phyloP scores from a whole-genome alignment of 2,888 invertebrate species.

The Amphipyra tragopoginis region DNA sequence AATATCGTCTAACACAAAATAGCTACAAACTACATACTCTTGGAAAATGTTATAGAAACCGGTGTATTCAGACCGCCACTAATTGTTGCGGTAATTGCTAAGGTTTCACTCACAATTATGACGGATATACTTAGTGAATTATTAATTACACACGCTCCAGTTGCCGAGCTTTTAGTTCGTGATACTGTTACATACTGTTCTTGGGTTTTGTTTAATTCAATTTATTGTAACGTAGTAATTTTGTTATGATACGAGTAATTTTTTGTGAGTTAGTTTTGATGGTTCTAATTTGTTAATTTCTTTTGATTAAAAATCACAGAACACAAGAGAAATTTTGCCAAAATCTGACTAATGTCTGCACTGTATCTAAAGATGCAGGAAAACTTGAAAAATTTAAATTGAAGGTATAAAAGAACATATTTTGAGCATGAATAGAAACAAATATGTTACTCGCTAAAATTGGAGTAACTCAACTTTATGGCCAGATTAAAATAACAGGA shows the following conservation, averaged over 20 bases:
- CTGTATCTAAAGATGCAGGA: too few species aligned
- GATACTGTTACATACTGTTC: constrained; percentile 63
- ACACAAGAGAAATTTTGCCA: too few species aligned
- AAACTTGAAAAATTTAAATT: too few species aligned
- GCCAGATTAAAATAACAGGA: constrained; percentile 7
- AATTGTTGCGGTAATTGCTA: constrained; percentile 85
- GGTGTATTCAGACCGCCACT: constrained; percentile 85
- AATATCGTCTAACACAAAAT: constrained; percentile 27
- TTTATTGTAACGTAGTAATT: constrained; percentile 46
- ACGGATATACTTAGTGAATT: constrained; percentile 85
- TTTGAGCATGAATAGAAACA: too few species aligned
- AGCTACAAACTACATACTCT: constrained; percentile 23
- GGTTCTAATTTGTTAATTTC: neutral
- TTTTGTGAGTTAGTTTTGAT: neutral
- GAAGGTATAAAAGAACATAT: too few species aligned
- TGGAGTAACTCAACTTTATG: neutral
- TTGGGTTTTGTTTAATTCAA: constrained; percentile 50
- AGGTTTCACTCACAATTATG: constrained; percentile 88
- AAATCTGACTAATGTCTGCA: too few species aligned
- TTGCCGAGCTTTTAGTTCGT: constrained; percentile 61
- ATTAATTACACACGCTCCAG: constrained; percentile 79
- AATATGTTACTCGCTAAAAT: too few species aligned
- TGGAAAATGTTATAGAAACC: constrained; percentile 58
- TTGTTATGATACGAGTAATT: constrained; percentile 26
- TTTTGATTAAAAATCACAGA: too few species aligned